Base-by-base conservation (phyloP, 2,888 invertebrate genomes). In the Sceliomorpha sp. region DNA sequence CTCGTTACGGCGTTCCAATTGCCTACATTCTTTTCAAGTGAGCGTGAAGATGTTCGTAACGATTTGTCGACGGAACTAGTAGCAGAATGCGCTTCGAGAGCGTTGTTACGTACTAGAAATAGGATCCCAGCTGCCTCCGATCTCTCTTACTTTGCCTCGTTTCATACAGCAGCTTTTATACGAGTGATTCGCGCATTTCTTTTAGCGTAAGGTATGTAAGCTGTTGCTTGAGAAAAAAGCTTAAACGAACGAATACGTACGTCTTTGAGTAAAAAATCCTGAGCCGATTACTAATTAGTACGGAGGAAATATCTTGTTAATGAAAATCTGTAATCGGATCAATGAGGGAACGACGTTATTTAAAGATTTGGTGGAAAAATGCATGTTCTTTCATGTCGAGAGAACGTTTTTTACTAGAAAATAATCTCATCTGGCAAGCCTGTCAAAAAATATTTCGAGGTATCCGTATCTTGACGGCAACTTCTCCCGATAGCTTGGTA, bases 1-100 rank as follows among this genome's bases (percentile, higher is more conserved):
- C 53, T 70, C 51, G 58, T 70, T 66, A 66, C 56, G 56, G 47
- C 51, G 42, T 47, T 70, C 66, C 66, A 55, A 71, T 67, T 67
- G 67, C 63, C 67, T 63, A 60, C 67, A 71, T 67, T 71, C 67
- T 70, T 58, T 66, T 20, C 47, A 60, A 70, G 64, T 56, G 58
- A 70, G 48, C 53, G 62, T 58, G 53, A 70, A 62, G 58, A 66
- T 62, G 66, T 62, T 62, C 63, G 71, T 71, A 71, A 71, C 62
- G 59, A 62, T 71, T 71, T 66, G 70, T 71, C 71, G 67, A 71
- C 40, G 50, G 63, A 66, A 62, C 66, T 62, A 31, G 62, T 53
- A 63, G 53, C 70, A 51, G 58, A 53, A 58, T 62, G 58, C 53
- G 58, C 53, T 53, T 58, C 66, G 58, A 67, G 37, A 66, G 53